Evolutionary conservation across 2,797 vertebrate species (phyloP).

Genomic region (Lemur catta): DNA sequence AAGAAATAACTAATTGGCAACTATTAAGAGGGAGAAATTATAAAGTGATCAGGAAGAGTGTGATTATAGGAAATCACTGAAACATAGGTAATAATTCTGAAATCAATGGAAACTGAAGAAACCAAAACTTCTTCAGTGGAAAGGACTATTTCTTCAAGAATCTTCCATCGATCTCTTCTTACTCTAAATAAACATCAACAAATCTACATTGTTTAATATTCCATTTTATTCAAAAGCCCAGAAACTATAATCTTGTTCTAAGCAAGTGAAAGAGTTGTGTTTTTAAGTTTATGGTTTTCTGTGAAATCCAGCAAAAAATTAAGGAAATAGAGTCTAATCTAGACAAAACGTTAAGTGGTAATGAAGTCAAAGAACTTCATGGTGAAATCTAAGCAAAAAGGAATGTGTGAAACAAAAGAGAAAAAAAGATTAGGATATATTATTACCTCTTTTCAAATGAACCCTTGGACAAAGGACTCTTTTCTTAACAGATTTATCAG

Average conservation of each 20-base stretch:
- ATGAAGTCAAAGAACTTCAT: not conserved
- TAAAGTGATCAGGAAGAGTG: not conserved
- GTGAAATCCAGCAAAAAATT: slow-evolving; percentile 45
- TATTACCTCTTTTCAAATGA: slow-evolving; percentile 53
- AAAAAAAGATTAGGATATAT: slow-evolving; percentile 52
- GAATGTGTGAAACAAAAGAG: slow-evolving; percentile 48
- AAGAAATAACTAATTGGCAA: slow-evolving; percentile 18
- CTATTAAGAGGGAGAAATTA: not conserved
- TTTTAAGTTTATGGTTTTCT: slow-evolving; percentile 25
- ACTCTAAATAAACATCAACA: slow-evolving; percentile 7
- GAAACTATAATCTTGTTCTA: slow-evolving; percentile 5
- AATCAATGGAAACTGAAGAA: slow-evolving; percentile 7
- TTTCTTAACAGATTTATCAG: slow-evolving; percentile 38
- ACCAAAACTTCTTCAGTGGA: not conserved
- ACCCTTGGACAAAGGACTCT: slow-evolving; percentile 25
- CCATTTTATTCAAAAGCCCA: not conserved
- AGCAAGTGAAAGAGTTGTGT: not conserved
- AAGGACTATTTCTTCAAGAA: not conserved
- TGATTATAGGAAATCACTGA: not conserved
- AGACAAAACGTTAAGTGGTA: slow-evolving; percentile 30
- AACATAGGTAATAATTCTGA: slow-evolving; percentile 37
- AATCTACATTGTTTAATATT: not conserved
- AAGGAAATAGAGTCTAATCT: slow-evolving; percentile 25
- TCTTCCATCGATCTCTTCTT: not conserved
- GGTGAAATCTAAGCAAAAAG: slow-evolving; percentile 46